Base-by-base conservation (phyloP, 2,113 vertebrate genomes). In the Phyllopteryx taeniolatus region DNA sequence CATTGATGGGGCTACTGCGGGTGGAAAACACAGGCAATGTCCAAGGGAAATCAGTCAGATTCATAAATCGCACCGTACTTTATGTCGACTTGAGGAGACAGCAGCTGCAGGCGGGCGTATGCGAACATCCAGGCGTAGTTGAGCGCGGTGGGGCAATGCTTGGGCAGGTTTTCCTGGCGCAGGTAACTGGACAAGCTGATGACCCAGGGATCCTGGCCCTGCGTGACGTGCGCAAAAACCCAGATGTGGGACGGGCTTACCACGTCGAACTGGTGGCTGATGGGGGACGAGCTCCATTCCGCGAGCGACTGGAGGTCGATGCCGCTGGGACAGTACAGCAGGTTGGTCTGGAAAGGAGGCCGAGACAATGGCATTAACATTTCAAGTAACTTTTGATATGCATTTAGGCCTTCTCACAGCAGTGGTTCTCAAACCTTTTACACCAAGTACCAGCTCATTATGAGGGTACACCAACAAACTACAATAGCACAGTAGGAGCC, bases 181-280 rank as follows among this genome's bases (percentile, higher is more conserved):
- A 99, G 92, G 89, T 96, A 98, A 94, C 97, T 98, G 79, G 98
- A 99, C 76, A 99, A 94, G 89, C 96, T 99, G 92, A 99, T 96
- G 89, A 99, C 96, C 98, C 98, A 99, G 1, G 98, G 97, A 89
- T 99, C 98, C 85, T 96, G 96, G 73, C 95, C 98, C 91, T 98
- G 97, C 75, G 97, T 97, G 68, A 99, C 96, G 20, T 99, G 98
- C 82, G 98, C 98, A 93, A 98, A 98, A 87, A 99, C 96, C 98
- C 98, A 99, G 90, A 98, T 99, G 86, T 98, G 96, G 0, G 98
- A 99, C 19, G 98, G 97, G 91, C 98, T 99, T 68, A 98, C 89
- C 56, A 99, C 97, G 82, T 99, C 98, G 86, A 99, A 98, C 89
- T 99, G 97, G 90, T 99, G 97, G 88, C 97, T 99, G 87, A 99